These are phyloP conservation scores for Arbacia lixula DNA, from an alignment of 53 echinoderm and acorn worm species.

Conservation along the genomic window DNA sequence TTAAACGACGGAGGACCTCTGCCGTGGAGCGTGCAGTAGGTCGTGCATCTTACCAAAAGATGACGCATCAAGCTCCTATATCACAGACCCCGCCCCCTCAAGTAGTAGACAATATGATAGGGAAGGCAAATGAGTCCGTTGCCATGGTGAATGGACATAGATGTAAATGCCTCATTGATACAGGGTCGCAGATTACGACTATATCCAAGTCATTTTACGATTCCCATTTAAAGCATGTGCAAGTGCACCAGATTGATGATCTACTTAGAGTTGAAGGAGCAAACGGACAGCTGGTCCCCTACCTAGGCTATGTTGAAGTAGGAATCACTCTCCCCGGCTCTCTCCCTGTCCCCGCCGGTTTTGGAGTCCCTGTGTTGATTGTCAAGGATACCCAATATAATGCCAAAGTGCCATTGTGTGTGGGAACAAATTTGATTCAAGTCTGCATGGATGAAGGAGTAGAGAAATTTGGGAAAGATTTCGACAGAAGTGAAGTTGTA, in stretches of 20 bases:
- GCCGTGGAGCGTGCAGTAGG: constrained; percentile 23
- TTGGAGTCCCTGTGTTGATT: constrained; percentile 16
- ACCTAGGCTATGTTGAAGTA: constrained; percentile 29
- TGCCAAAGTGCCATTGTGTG: constrained; percentile 29
- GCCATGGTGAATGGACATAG: neutral
- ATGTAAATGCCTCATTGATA: constrained; percentile 27
- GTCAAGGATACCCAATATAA: constrained; percentile 46
- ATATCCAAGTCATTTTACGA: neutral
- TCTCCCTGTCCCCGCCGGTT: neutral
- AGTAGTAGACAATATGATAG: neutral
- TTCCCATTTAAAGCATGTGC: neutral
- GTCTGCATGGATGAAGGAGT: neutral
- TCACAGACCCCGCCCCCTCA: neutral
- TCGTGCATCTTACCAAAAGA: neutral
- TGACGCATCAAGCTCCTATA: no score
- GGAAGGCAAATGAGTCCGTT: constrained; percentile 22
- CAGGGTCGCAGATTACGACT: constrained; percentile 27
- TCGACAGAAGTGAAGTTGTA: neutral
- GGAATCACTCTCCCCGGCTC: neutral
- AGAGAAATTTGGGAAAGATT: neutral
- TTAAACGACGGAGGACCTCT: constrained; percentile 53
- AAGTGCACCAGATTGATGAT: neutral
- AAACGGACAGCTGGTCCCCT: constrained; percentile 9
- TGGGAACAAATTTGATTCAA: constrained; percentile 44
- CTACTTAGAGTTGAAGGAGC: constrained; percentile 22